phyloP scores from a whole-genome alignment of 2,888 invertebrate genomes.

The Aphidoletes aphidimyza region DNA sequence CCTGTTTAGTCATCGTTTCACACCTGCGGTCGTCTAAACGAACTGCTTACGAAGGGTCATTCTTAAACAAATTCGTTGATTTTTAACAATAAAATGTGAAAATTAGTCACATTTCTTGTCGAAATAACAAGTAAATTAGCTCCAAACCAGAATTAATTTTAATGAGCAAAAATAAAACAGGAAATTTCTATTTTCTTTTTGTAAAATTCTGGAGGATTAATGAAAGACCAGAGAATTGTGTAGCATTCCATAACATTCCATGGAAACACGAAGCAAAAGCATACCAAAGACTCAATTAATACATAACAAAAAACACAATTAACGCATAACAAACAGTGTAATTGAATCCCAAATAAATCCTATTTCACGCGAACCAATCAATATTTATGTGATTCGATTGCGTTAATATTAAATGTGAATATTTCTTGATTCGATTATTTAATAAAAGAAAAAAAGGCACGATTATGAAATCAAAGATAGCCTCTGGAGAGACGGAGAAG shows the following conservation, averaged over 20 bases:
- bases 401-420: background rate
- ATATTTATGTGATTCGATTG: constrained; percentile 27
- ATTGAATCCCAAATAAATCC: background rate
- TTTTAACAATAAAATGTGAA: background rate
- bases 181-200: too few relatives aligned
- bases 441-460: background rate
- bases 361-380: background rate
- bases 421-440: background rate
- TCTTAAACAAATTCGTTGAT: background rate
- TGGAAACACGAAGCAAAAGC: background rate
- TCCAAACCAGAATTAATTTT: too few relatives aligned
- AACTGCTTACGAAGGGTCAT: background rate
- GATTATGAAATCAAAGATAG: constrained; percentile 47
- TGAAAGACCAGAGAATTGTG: background rate
- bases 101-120: background rate
- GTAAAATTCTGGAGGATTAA: background rate
- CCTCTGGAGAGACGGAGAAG: too few relatives aligned
- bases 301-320: background rate
- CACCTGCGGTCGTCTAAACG: background rate
- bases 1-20: constrained; percentile 2
- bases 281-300: background rate
- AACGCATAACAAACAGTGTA: background rate
- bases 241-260: background rate
- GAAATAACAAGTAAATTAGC: background rate
- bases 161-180: background rate